Evolutionary conservation across 2,888 invertebrate species (phyloP).

Genomic region (Cerastis rubricosa): DNA sequence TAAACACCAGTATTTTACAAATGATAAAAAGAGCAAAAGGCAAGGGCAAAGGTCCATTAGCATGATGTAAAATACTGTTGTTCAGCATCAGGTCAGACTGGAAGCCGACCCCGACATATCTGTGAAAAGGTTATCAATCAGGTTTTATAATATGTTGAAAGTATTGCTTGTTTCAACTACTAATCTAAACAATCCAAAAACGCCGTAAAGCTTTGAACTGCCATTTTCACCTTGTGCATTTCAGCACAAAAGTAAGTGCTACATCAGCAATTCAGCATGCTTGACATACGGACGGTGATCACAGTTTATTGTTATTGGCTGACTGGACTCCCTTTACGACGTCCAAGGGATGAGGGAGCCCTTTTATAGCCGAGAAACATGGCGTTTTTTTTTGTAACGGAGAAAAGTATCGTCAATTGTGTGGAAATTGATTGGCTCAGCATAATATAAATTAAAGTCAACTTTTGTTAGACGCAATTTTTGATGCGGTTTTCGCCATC

Average conservation of each 20-base stretch:
- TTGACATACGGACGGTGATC: constrained; percentile 15
- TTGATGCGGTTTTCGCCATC: background rate
- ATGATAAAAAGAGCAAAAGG: no score
- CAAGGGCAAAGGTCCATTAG: no score
- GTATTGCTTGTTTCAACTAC: background rate
- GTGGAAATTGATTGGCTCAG: constrained; percentile 3
- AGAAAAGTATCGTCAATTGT: background rate
- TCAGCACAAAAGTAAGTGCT: constrained; percentile 6
- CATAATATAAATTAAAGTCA: background rate
- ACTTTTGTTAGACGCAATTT: background rate
- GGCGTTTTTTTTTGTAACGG: background rate
- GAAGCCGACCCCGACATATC: background rate
- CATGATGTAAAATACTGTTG: background rate
- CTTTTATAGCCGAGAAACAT: constrained; percentile 13
- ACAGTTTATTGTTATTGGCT: constrained; percentile 31
- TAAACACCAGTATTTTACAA: no score
- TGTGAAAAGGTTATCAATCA: background rate
- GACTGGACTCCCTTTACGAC: constrained; percentile 24
- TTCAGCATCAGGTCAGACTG: background rate
- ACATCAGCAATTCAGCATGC: background rate
- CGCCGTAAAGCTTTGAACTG: background rate
- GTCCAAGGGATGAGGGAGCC: background rate
- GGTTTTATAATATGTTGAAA: background rate
- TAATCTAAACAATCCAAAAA: background rate
- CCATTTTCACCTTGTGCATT: background rate